Evolutionary conservation across 1,140 invertebrate species (phyloP).

Genomic region (Sitodiplosis mosellana): DNA sequence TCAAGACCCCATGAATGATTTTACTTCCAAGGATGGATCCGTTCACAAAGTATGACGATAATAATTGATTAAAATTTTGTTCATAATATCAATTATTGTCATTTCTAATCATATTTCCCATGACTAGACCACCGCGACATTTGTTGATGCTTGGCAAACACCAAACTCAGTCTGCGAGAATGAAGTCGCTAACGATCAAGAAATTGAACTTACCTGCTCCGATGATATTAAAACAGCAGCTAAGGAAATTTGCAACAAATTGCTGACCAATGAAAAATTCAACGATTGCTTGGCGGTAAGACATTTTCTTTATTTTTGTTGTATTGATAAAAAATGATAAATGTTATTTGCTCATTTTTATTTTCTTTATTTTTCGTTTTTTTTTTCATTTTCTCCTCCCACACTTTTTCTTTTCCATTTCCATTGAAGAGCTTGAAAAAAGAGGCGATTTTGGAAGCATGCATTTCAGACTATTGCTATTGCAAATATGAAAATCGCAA

Average conservation of each 20-base stretch:
- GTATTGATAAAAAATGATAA: too few species aligned
- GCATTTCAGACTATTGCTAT: conserved; percentile 59
- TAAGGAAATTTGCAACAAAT: conserved; percentile 36
- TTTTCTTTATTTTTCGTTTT: too few species aligned
- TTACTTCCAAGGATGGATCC: conserved; percentile 36
- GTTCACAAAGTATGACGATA: conserved; percentile 16
- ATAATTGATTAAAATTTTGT: not conserved
- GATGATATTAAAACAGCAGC: conserved; percentile 29
- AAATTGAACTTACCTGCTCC: conserved; percentile 15
- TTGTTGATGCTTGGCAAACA: conserved; percentile 40
- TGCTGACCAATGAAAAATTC: conserved; percentile 43
- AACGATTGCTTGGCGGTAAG: conserved; percentile 37
- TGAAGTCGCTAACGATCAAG: not conserved
- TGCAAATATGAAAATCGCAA: conserved; percentile 32
- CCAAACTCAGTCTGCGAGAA: conserved; percentile 7
- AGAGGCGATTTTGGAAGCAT: conserved; percentile 37
- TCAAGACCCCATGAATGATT: conserved; percentile 47
- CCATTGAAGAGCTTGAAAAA: conserved; percentile 33
- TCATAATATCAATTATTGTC: not conserved
- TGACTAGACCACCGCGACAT: conserved; percentile 16
- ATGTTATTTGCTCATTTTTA: too few species aligned
- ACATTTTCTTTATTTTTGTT: too few species aligned
- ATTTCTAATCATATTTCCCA: not conserved
- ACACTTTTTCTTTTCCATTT: conserved; percentile 4
- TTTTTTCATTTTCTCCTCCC: not conserved